These are phyloP conservation scores for Epinephelus coioides DNA, from an alignment of 2,797 vertebrate species.

Conservation along the genomic window DNA sequence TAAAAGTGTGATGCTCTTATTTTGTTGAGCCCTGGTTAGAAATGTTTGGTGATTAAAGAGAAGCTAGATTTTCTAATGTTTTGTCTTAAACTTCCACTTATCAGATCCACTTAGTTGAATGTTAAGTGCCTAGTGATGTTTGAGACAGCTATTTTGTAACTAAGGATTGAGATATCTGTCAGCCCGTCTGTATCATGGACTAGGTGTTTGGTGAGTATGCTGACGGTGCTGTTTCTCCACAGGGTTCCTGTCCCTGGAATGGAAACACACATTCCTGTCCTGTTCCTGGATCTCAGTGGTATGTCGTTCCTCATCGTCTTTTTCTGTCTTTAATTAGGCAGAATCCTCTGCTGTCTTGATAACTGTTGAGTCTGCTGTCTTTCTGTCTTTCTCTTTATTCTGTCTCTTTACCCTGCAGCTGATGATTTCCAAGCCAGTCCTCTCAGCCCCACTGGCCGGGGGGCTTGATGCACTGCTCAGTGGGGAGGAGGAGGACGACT, in stretches of 20 bases:
- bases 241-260: constrained; percentile 96
- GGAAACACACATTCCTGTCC: constrained; percentile 97
- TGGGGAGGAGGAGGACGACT: constrained; percentile 93
- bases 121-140: not conserved
- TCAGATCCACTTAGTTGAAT: not conserved
- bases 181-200: too few species aligned
- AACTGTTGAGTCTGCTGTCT: not conserved
- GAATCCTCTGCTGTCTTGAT: not conserved
- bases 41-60: not conserved
- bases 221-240: constrained; percentile 31
- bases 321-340: not conserved
- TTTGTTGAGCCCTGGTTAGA: not conserved
- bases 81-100: not conserved
- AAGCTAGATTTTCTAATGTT: not conserved
- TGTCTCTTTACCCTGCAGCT: constrained; percentile 75
- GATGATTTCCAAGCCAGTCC: constrained; percentile 95
- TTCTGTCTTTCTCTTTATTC: too few species aligned
- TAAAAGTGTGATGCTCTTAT: not conserved
- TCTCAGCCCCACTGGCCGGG: constrained; percentile 89
- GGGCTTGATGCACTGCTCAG: constrained; percentile 91
- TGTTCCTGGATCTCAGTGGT: constrained; percentile 97
- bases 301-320: constrained; percentile 25
- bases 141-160: not conserved
- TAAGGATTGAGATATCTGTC: not conserved
- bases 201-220: constrained; percentile 2